Conservation (phyloP, 2,113 vertebrate genomes). For the Semicossyphus pulcher region DNA sequence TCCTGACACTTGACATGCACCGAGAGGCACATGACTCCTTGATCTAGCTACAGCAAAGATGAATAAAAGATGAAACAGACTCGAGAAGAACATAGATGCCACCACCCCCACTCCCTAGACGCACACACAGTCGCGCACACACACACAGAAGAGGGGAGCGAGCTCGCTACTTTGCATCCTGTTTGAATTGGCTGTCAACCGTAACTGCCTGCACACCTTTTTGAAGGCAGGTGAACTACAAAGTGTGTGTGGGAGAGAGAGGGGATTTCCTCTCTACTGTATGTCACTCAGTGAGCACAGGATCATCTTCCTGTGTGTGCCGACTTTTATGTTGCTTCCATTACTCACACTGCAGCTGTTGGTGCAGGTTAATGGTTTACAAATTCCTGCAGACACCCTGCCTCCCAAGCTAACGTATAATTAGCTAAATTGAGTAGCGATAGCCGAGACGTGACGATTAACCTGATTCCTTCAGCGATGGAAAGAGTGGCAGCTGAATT, state of each 20-base stretch:
- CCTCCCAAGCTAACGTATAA: conserved; percentile 63
- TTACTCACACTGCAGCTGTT: conserved; percentile 54
- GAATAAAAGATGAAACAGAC: conserved; percentile 84
- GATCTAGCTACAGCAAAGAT: conserved; percentile 76
- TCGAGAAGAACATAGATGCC: conserved; percentile 74
- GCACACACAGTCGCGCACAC: conserved; percentile 20
- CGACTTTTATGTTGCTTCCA: conserved; percentile 39
- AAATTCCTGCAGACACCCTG: conserved; percentile 65
- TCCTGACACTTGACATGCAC: conserved; percentile 79
- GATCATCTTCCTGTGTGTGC: conserved; percentile 45
- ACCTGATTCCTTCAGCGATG: conserved; percentile 45
- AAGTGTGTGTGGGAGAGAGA: conserved; percentile 9
- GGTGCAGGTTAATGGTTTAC: conserved; percentile 74
- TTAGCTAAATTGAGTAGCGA: conserved; percentile 66
- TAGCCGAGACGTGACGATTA: conserved; percentile 68
- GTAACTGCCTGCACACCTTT: conserved; percentile 75
- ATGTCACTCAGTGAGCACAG: conserved; percentile 51
- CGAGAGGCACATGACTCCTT: conserved; percentile 76
- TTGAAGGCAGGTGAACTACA: conserved; percentile 79
- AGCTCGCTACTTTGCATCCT: conserved; percentile 77
- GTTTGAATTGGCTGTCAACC: conserved; percentile 80
- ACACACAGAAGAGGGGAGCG: conserved; percentile 19
- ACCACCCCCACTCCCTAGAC: conserved; percentile 64
- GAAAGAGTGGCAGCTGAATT: conserved; percentile 36
- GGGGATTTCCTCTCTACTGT: conserved; percentile 65